Percentiles rank a stretch among this genome's conserved stretches.
Evolutionary conservation across 2,113 vertebrate genomes (phyloP).

Genomic region (Hyla sarda): DNA sequence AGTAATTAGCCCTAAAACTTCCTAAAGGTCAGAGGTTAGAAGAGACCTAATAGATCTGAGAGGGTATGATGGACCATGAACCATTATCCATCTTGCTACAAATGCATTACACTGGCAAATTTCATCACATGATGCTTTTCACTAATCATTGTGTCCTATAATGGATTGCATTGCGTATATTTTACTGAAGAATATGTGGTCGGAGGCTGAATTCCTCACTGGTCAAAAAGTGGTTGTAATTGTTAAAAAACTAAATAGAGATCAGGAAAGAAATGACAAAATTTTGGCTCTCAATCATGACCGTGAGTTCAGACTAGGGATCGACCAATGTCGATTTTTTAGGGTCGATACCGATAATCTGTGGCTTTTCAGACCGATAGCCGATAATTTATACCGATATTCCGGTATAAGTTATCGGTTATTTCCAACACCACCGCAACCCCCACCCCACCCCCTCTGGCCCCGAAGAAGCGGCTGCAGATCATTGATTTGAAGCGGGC

Average conservation of each 20-base stretch:
- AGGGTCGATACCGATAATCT: too few relatives aligned
- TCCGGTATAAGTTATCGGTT: too few relatives aligned
- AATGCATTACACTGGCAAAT: neutral
- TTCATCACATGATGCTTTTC: neutral
- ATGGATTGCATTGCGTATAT: neutral
- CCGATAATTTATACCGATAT: too few relatives aligned
- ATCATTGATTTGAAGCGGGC: too few relatives aligned
- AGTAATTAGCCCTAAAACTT: slow-evolving; percentile 40
- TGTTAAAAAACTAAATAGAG: neutral
- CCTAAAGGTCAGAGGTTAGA: slow-evolving; percentile 31
- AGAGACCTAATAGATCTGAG: neutral
- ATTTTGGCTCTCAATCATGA: neutral
- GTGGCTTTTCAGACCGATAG: too few relatives aligned
- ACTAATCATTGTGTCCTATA: neutral
- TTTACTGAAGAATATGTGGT: neutral
- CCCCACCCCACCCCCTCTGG: too few relatives aligned
- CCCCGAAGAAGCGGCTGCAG: too few relatives aligned
- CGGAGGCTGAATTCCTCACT: neutral
- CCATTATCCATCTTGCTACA: slow-evolving; percentile 6
- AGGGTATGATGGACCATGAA: neutral
- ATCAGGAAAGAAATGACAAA: neutral
- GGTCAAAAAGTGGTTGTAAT: too few relatives aligned
- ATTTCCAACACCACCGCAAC: too few relatives aligned
- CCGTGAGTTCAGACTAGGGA: neutral
- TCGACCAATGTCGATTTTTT: too few relatives aligned